Conservation (phyloP, 2,113 vertebrate genomes). For the Nyctibius bracteatus region DNA sequence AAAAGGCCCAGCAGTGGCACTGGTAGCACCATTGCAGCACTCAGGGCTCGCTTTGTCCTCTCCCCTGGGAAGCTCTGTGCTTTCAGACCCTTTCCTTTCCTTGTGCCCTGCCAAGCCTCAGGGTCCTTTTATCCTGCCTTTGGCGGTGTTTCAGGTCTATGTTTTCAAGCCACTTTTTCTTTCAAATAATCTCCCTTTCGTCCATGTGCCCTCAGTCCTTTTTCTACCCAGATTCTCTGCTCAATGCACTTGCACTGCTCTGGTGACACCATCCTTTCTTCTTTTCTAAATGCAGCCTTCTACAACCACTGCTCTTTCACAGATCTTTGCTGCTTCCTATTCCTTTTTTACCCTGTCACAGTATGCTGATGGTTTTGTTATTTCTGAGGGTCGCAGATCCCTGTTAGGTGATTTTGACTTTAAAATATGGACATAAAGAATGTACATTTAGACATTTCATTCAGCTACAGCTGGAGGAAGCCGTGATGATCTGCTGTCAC, state of each 20-base stretch:
- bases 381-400: not conserved
- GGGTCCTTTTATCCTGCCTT: not conserved
- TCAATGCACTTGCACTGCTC: fast-evolving
- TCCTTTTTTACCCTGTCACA: not conserved
- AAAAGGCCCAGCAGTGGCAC: not conserved
- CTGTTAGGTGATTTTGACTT: not conserved
- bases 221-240: not conserved
- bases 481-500: not conserved
- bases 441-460: not conserved
- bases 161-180: not conserved
- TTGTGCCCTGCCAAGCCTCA: not conserved
- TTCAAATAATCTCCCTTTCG: not conserved
- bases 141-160: not conserved
- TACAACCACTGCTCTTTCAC: not conserved
- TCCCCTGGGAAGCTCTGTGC: not conserved
- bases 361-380: not conserved
- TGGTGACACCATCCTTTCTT: not conserved
- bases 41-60: not conserved
- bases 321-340: not conserved
- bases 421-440: not conserved
- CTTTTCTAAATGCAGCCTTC: not conserved
- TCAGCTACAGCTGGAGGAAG: not conserved
- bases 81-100: not conserved
- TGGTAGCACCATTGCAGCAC: too few species aligned
- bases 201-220: not conserved